phyloP scores from a whole-genome alignment of 2,113 vertebrate genomes.

The Albula goreensis region DNA sequence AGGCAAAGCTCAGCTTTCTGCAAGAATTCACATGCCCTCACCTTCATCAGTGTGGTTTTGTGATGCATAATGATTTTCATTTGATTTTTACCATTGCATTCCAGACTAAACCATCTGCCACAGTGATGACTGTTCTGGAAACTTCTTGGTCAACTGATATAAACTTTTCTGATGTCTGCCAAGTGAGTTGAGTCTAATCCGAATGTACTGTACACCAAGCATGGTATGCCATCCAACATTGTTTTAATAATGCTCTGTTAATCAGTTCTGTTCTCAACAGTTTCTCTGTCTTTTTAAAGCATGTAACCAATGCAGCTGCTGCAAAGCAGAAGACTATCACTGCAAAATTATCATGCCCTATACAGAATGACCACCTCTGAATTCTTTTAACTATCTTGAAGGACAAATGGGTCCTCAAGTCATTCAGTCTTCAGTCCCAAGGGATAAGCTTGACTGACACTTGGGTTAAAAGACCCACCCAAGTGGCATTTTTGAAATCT shows the following conservation, averaged over 20 bases:
- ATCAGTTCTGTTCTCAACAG: neutral
- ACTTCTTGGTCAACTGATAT: neutral
- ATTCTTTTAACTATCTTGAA: neutral
- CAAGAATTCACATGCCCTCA: neutral
- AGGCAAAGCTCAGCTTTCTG: neutral
- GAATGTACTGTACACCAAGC: neutral
- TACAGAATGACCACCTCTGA: too few species aligned
- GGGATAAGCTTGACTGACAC: neutral
- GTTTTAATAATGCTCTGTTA: neutral
- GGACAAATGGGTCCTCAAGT: neutral
- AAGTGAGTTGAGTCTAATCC: neutral
- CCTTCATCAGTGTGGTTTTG: neutral
- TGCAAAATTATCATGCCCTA: too few species aligned
- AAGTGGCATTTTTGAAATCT: neutral
- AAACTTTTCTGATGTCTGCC: neutral
- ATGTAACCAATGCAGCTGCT: neutral
- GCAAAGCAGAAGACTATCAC: too few species aligned
- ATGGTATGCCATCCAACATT: neutral
- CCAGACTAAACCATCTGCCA: neutral
- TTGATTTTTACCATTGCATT: neutral
- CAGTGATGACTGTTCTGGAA: neutral
- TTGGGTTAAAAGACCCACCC: neutral
- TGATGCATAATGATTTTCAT: neutral
- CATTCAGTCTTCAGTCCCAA: neutral
- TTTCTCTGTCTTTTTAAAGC: neutral